Conservation (phyloP, 2,113 vertebrate genomes). For the Gymnarchus niloticus region DNA sequence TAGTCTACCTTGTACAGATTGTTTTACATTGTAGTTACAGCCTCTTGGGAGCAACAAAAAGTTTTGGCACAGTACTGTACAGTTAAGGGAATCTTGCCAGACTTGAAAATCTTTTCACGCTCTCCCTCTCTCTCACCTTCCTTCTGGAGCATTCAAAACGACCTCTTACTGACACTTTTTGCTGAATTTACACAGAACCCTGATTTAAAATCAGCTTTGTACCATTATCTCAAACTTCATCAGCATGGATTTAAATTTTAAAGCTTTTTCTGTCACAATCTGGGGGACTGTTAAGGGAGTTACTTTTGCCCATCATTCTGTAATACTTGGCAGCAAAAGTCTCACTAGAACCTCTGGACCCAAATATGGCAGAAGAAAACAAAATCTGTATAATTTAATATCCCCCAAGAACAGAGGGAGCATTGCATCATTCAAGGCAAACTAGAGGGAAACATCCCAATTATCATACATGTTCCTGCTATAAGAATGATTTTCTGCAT, state of each 20-base stretch:
- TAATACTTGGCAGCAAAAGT: constrained; percentile 18
- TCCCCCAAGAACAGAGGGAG: neutral
- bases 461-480: neutral
- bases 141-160: neutral
- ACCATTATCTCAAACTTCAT: neutral
- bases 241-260: neutral
- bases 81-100: neutral
- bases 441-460: neutral
- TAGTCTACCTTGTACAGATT: neutral
- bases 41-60: neutral
- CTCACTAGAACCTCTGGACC: neutral
- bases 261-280: neutral
- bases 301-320: neutral
- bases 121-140: neutral
- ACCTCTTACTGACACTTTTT: neutral
- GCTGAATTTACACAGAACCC: neutral
- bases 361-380: constrained; percentile 21
- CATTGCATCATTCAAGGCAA: neutral
- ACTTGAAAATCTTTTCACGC: neutral
- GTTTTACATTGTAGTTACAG: neutral
- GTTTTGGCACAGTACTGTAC: neutral
- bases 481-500: neutral
- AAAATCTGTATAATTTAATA: neutral
- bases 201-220: neutral
- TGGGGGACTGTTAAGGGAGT: neutral